phyloP scores from a whole-genome alignment of 1,140 invertebrate genomes.

The Yoshiicerus persimilis region DNA sequence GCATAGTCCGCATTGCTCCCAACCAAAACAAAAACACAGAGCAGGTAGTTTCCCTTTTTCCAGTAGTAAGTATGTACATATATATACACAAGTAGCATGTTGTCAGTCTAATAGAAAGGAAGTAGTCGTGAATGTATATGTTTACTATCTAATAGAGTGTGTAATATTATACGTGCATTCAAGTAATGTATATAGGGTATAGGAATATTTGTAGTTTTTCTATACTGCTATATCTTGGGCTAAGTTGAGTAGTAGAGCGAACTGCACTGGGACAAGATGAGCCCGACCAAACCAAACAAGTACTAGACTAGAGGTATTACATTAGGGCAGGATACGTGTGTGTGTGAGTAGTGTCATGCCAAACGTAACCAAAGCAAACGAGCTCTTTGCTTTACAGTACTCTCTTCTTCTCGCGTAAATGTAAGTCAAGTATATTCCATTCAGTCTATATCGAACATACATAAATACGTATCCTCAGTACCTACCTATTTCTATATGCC shows the following conservation, averaged over 20 bases:
- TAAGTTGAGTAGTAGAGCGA: not conserved
- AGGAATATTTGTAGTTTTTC: not conserved
- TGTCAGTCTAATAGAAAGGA: not conserved
- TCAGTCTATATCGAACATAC: not conserved
- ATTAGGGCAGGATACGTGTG: conserved; percentile 15
- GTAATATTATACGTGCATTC: not conserved
- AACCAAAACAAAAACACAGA: conserved; percentile 4
- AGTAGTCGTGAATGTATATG: not conserved
- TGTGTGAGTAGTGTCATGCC: not conserved
- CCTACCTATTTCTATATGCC: not conserved
- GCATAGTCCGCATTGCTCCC: not conserved
- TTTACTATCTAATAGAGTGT: not conserved
- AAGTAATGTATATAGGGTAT: not conserved
- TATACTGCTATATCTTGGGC: no score
- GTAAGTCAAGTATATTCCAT: not conserved
- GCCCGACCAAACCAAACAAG: not conserved
- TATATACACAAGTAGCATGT: not conserved
- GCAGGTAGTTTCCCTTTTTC: not conserved
- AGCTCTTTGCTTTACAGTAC: not conserved
- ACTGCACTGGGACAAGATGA: not conserved
- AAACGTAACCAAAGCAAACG: conserved; percentile 15
- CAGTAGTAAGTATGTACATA: not conserved
- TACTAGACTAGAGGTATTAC: not conserved
- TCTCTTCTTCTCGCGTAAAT: not conserved
- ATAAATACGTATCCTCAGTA: not conserved